Conservation (phyloP, 2,797 vertebrate species). For the Macrochelys suwanniensis region DNA sequence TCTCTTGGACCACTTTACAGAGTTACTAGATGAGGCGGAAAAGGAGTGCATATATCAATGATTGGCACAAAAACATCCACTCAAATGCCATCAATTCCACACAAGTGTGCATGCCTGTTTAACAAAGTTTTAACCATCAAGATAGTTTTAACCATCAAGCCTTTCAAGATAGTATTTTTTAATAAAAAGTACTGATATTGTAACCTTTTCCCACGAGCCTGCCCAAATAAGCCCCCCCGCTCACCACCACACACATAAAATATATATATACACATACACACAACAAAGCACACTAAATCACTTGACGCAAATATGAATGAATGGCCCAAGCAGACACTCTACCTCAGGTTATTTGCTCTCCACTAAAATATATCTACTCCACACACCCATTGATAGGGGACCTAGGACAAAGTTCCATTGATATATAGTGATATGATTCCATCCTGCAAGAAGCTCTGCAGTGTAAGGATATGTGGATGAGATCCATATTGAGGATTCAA, state of each 20-base stretch:
- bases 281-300: background rate
- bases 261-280: too few species aligned
- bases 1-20: background rate
- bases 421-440: background rate
- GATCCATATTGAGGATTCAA: background rate
- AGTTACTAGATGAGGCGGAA: background rate
- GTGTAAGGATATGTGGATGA: background rate
- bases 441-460: background rate
- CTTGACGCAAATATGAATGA: background rate
- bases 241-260: background rate
- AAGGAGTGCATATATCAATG: background rate
- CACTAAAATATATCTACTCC: background rate
- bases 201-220: background rate
- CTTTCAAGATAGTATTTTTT: background rate
- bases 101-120: background rate
- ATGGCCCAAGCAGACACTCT: background rate
- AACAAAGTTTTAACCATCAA: background rate
- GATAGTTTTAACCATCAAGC: background rate
- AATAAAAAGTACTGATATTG: background rate
- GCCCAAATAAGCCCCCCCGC: background rate
- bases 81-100: background rate
- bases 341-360: background rate
- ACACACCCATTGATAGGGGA: background rate
- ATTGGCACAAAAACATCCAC: background rate
- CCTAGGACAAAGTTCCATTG: background rate